These are phyloP conservation scores for Bucorvus abyssinicus DNA, from an alignment of 2,797 vertebrate genomes.

Conservation along the genomic window DNA sequence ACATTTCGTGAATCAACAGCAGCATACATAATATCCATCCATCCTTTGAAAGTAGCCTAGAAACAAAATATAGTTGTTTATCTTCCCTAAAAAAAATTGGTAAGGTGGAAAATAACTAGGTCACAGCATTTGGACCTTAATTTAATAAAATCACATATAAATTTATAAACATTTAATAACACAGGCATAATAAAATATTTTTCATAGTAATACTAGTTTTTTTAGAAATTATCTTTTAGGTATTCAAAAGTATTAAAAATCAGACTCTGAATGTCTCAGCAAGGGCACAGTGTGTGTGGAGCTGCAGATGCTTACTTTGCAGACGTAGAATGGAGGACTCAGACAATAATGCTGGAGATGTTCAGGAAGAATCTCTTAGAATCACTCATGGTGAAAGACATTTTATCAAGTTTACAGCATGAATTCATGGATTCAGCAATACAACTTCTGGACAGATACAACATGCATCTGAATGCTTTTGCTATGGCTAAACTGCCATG, in stretches of 20 bases:
- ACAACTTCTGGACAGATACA: not conserved
- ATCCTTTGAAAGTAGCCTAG: constrained; percentile 98
- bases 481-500: not conserved
- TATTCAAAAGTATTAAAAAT: not conserved
- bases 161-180: not conserved
- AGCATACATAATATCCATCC: constrained; percentile 99
- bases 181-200: not conserved
- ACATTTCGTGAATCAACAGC: constrained; percentile 96
- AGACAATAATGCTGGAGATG: not conserved
- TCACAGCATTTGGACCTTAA: not conserved
- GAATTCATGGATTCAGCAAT: not conserved
- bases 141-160: not conserved
- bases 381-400: not conserved
- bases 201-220: not conserved
- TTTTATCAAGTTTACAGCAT: not conserved
- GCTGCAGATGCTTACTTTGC: not conserved
- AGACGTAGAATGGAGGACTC: not conserved
- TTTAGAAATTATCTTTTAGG: not conserved
- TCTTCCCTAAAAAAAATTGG: not conserved
- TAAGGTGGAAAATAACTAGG: constrained; percentile 8
- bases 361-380: not conserved
- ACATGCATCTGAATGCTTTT: not conserved
- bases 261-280: not conserved
- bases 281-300: not conserved
- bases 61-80: constrained; percentile 51